Evolutionary conservation across 2,797 vertebrate species (phyloP).

Genomic region (Masticophis lateralis): DNA sequence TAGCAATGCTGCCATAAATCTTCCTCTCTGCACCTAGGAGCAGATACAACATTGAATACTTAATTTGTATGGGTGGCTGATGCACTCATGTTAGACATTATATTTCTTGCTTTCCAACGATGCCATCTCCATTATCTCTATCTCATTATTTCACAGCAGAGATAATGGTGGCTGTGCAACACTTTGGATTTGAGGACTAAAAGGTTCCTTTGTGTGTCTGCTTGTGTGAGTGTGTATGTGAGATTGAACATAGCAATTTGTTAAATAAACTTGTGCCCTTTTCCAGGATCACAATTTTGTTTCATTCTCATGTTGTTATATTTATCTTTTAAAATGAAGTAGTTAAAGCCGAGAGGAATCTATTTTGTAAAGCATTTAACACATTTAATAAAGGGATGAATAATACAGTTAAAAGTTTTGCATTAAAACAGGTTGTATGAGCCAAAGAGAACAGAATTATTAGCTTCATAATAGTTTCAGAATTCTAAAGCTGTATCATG

Average conservation of each 20-base stretch:
- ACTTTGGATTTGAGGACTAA: background rate
- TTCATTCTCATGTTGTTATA: background rate
- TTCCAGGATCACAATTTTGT: background rate
- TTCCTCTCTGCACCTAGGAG: background rate
- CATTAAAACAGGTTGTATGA: background rate
- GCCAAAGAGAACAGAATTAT: background rate
- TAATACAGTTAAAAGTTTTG: background rate
- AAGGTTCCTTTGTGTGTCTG: background rate
- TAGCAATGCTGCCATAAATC: background rate
- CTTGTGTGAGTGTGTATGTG: background rate
- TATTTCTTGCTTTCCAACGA: background rate
- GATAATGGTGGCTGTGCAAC: background rate
- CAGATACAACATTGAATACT: background rate
- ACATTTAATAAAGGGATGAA: background rate
- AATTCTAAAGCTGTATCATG: background rate
- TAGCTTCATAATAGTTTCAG: background rate
- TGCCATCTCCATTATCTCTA: background rate
- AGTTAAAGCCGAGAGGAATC: background rate
- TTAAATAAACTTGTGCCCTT: background rate
- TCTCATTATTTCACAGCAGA: background rate
- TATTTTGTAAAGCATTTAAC: background rate
- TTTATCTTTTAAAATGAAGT: background rate
- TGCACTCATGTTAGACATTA: background rate
- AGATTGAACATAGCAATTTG: background rate
- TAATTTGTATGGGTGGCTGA: background rate